Evolutionary conservation across 2,888 invertebrate genomes (phyloP).

Genomic region (Steromphala cineraria): DNA sequence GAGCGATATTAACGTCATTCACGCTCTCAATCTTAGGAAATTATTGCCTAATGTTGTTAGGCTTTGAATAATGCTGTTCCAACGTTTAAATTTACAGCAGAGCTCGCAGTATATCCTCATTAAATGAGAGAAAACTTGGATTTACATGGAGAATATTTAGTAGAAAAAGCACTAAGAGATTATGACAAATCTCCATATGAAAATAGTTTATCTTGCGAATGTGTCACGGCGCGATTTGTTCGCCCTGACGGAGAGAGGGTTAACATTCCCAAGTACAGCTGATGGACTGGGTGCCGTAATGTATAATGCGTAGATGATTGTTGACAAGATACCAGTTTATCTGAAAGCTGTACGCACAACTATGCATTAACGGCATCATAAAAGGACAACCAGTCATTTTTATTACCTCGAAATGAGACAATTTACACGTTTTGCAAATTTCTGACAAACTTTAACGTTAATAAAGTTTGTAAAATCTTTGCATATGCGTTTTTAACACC

Average conservation of each 20-base stretch:
- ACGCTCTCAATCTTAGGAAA: not conserved
- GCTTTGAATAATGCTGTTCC: slow-evolving; percentile 12
- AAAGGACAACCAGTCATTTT: not conserved
- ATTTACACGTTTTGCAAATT: slow-evolving; percentile 20
- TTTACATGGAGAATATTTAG: too few relatives aligned
- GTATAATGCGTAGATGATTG: not conserved
- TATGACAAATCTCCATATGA: too few relatives aligned
- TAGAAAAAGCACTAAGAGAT: too few relatives aligned
- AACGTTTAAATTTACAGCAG: not conserved
- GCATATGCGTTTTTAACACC: not conserved
- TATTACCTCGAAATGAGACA: slow-evolving; percentile 8
- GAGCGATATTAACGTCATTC: not conserved
- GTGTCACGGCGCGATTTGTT: too few relatives aligned
- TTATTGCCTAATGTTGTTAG: slow-evolving; percentile 13
- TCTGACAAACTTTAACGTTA: slow-evolving; percentile 3
- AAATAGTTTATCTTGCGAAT: too few relatives aligned
- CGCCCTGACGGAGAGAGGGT: too few relatives aligned
- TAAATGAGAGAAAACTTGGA: too few relatives aligned
- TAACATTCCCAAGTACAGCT: too few relatives aligned
- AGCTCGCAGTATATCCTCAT: too few relatives aligned
- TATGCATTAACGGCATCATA: not conserved
- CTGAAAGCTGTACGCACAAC: not conserved
- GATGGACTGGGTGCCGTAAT: not conserved
- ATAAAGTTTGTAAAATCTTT: not conserved
- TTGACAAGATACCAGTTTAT: not conserved